phyloP scores from a whole-genome alignment of 2,113 vertebrate species.

The Colossoma macropomum region DNA sequence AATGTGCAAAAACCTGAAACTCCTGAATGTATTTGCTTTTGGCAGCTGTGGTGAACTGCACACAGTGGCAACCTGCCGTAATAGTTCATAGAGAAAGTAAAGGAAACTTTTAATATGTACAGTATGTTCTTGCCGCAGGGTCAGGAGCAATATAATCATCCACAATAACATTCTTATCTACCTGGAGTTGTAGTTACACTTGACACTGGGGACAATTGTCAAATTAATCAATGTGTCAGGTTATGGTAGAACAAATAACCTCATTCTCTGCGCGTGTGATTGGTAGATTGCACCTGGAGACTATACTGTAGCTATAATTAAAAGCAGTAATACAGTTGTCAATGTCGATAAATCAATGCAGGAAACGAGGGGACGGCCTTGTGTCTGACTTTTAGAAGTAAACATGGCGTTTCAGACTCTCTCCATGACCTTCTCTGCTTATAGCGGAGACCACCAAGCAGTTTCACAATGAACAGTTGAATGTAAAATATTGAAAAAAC shows the following conservation, averaged over 20 bases:
- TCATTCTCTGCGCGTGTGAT: conserved; percentile 68
- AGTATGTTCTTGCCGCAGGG: conserved; percentile 55
- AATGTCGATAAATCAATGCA: conserved; percentile 74
- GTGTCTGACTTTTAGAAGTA: conserved; percentile 51
- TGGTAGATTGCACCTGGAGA: conserved; percentile 71
- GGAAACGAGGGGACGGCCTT: conserved; percentile 42
- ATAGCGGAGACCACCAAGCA: neutral
- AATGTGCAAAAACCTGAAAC: neutral
- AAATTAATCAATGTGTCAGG: conserved; percentile 77
- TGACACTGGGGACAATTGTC: conserved; percentile 71
- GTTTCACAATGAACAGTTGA: neutral
- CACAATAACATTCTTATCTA: conserved; percentile 73
- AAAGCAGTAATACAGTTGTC: conserved; percentile 77
- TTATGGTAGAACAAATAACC: conserved; percentile 74
- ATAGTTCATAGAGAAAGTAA: conserved; percentile 13
- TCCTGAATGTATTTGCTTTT: neutral
- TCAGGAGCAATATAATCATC: conserved; percentile 71
- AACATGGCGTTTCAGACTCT: conserved; percentile 16
- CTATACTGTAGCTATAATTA: conserved; percentile 76
- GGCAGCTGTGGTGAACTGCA: neutral
- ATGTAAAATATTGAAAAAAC: neutral
- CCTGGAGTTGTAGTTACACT: conserved; percentile 62
- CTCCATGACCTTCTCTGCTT: conserved; percentile 2
- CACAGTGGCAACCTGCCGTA: neutral
- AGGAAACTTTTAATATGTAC: conserved; percentile 47